These are phyloP conservation scores for Chamaetylas fuelleborni DNA, from an alignment of 2,113 vertebrate species.

Conservation along the genomic window DNA sequence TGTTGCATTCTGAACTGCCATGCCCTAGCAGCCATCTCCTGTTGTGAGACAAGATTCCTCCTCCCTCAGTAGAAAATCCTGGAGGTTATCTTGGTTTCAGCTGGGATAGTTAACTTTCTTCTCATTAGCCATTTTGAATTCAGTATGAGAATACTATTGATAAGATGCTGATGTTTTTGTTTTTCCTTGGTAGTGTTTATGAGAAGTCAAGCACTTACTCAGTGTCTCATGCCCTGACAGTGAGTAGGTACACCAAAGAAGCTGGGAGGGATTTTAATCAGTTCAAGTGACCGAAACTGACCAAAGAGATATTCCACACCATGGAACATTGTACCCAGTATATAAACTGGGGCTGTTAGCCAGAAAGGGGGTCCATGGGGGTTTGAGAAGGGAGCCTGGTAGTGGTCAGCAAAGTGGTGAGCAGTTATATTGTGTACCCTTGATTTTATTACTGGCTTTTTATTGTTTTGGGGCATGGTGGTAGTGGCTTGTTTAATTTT, in stretches of 20 bases:
- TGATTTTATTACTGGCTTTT: background rate
- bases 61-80: background rate
- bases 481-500: background rate
- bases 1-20: background rate
- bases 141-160: background rate
- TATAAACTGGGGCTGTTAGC: background rate
- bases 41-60: background rate
- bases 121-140: background rate
- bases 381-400: background rate
- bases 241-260: background rate
- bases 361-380: rapidly evolving
- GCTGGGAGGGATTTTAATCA: background rate
- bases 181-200: background rate
- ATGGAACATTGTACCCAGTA: too few species aligned
- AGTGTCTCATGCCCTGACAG: background rate
- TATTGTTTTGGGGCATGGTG: background rate
- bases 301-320: background rate
- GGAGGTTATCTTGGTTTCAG: background rate
- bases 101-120: background rate
- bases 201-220: background rate
- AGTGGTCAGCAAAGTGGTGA: background rate
- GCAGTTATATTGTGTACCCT: background rate
- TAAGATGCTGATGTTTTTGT: background rate
- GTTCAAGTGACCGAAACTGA: background rate
- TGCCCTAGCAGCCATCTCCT: background rate